Evolutionary conservation across 2,888 invertebrate species (phyloP).

Genomic region (Ormyrus rosae): DNA sequence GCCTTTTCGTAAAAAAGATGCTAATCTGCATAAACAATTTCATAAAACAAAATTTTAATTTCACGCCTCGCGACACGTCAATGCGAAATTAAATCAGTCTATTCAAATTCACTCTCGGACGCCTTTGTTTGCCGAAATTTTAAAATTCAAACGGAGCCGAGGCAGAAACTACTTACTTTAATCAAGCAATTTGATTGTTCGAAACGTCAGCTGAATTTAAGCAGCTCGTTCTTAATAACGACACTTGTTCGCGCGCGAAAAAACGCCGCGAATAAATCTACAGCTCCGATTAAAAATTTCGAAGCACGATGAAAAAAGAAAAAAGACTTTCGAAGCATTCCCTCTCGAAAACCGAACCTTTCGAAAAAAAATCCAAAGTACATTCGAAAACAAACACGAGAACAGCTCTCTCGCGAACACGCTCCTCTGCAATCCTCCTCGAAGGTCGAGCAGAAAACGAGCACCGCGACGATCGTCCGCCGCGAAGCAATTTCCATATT

Average conservation of each 20-base stretch:
- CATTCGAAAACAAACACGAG: too few relatives aligned
- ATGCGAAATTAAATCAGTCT: slow-evolving; percentile 15
- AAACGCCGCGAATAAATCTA: too few relatives aligned
- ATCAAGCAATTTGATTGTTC: slow-evolving; percentile 27
- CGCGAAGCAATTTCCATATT: background rate
- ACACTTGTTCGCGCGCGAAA: background rate
- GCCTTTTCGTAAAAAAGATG: background rate
- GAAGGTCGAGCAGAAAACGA: too few relatives aligned
- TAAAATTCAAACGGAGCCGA: slow-evolving; percentile 22
- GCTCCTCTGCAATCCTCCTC: too few relatives aligned
- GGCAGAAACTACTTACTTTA: background rate
- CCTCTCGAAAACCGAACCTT: too few relatives aligned
- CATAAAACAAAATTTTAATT: slow-evolving; percentile 18
- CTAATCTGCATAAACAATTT: background rate
- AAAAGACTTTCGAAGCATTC: too few relatives aligned
- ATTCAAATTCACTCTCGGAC: slow-evolving; percentile 12
- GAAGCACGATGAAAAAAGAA: too few relatives aligned
- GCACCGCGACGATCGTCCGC: too few relatives aligned
- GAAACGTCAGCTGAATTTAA: background rate
- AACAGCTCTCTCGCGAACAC: too few relatives aligned
- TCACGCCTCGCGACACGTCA: background rate
- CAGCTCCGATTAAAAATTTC: too few relatives aligned
- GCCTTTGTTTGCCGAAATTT: slow-evolving; percentile 25
- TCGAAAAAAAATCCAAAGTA: too few relatives aligned
- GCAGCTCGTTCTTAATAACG: background rate